A percentile compares a stretch with the other conserved stretches of the same genome.
phyloP scores from a whole-genome alignment of 2,888 invertebrate genomes.

The Heliconius hortense region DNA sequence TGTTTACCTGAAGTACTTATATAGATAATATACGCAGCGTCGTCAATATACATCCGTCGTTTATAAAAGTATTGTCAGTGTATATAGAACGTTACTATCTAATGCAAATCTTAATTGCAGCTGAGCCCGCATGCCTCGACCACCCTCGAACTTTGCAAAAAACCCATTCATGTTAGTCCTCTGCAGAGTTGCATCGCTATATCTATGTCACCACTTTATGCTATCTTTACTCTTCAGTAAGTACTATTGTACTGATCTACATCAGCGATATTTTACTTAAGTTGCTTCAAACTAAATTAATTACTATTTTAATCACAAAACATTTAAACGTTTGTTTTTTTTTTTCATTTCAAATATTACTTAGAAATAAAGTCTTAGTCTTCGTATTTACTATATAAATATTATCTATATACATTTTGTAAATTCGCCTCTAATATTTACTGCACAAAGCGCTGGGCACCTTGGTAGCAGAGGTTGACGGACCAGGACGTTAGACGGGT shows the following conservation, averaged over 20 bases:
- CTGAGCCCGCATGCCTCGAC: slow-evolving; percentile 76
- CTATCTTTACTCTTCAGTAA: slow-evolving; percentile 8
- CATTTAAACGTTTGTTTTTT: background rate
- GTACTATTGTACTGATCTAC: slow-evolving; percentile 11
- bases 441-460: slow-evolving; percentile 62
- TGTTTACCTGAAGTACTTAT: slow-evolving; percentile 42
- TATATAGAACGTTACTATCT: slow-evolving; percentile 38
- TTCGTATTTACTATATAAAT: background rate
- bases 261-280: slow-evolving; percentile 26
- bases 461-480: slow-evolving; percentile 81
- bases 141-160: slow-evolving; percentile 67
- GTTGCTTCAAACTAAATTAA: slow-evolving; percentile 21
- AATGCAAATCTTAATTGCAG: slow-evolving; percentile 63
- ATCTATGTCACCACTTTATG: slow-evolving; percentile 5
- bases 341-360: background rate
- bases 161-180: slow-evolving; percentile 34
- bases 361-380: background rate
- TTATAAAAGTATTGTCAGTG: slow-evolving; percentile 48
- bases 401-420: background rate
- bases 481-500: slow-evolving; percentile 79
- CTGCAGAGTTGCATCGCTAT: background rate
- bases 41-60: slow-evolving; percentile 56
- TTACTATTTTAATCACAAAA: slow-evolving; percentile 5
- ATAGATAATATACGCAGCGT: slow-evolving; percentile 45
- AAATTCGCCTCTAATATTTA: slow-evolving; percentile 7